These are phyloP conservation scores for Callithrix jacchus DNA, from an alignment of 2,113 vertebrate genomes.

Conservation along the genomic window DNA sequence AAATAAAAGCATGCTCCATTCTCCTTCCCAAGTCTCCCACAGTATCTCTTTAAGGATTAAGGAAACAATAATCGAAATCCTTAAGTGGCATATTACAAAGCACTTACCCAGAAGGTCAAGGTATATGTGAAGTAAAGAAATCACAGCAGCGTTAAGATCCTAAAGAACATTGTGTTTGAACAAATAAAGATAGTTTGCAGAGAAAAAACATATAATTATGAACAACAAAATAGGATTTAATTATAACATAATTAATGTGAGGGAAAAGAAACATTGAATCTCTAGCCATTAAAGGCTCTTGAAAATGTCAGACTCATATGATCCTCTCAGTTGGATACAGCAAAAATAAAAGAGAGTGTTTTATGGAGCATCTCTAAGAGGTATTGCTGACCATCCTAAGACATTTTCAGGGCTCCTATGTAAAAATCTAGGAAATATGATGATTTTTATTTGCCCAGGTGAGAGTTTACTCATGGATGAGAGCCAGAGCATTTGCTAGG, in stretches of 20 bases:
- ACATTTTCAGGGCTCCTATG: background rate
- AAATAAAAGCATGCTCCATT: background rate
- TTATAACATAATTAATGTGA: background rate
- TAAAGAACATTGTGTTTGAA: background rate
- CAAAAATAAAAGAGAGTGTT: background rate
- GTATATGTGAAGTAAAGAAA: background rate
- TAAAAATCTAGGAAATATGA: background rate
- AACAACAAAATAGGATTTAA: background rate
- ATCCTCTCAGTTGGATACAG: rapidly evolving
- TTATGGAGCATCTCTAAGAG: background rate
- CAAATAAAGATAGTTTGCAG: background rate
- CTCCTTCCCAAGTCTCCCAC: background rate
- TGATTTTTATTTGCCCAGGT: background rate
- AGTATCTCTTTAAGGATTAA: background rate
- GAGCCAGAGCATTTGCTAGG: background rate
- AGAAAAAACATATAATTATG: background rate
- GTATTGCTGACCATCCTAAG: background rate
- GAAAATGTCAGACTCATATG: background rate
- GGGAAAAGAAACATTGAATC: background rate
- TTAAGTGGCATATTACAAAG: background rate
- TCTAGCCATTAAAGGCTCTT: background rate
- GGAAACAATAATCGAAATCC: background rate
- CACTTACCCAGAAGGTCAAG: background rate
- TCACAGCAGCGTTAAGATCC: background rate
- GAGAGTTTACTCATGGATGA: background rate